Evolutionary conservation across 2,113 vertebrate species (phyloP).

Genomic region (Nannospalax galili): DNA sequence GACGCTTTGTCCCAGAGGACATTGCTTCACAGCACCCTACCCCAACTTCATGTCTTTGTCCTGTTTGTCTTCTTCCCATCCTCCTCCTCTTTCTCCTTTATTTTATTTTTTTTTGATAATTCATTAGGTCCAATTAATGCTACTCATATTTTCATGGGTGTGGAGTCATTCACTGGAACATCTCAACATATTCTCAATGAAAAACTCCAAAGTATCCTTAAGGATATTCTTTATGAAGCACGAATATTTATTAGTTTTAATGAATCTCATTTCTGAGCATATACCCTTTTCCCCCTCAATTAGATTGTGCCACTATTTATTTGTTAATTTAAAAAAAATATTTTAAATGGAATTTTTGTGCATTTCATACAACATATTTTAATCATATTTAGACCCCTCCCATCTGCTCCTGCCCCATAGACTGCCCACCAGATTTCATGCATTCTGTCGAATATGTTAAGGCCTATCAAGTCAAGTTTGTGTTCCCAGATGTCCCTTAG

Average conservation of each 20-base stretch:
- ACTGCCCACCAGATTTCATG: neutral
- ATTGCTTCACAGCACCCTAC: no score
- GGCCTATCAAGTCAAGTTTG: no score
- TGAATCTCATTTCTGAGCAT: neutral
- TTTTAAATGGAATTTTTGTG: no score
- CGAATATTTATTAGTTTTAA: neutral
- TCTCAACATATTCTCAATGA: neutral
- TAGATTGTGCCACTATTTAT: no score
- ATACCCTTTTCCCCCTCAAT: no score
- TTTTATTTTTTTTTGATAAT: neutral
- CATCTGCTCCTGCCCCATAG: no score
- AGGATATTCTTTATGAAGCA: neutral
- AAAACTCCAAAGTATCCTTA: neutral
- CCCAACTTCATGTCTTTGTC: neutral
- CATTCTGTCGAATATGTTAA: neutral
- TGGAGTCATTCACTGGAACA: neutral
- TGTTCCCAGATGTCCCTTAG: no score
- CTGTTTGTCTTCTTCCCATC: no score
- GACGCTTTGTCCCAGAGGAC: no score
- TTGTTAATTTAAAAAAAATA: no score
- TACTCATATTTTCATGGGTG: neutral
- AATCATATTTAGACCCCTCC: neutral
- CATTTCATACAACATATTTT: neutral
- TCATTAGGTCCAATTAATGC: neutral
- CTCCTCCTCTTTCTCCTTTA: rapidly evolving